Evolutionary conservation across 2,113 vertebrate species (phyloP).

Genomic region (Gorsachius goisagi): DNA sequence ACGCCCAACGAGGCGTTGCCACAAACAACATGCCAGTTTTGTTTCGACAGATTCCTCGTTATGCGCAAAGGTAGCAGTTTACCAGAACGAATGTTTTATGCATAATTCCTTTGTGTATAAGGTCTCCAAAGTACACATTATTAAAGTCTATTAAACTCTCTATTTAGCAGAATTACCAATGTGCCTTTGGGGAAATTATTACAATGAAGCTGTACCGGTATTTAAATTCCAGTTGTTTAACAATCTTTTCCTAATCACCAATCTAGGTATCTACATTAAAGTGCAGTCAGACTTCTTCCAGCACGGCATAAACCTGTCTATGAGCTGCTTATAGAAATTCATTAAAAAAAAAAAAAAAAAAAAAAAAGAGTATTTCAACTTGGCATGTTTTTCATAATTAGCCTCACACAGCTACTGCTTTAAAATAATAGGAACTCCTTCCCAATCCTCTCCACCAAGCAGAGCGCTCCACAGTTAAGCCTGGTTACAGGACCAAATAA

Average conservation of each 20-base stretch:
- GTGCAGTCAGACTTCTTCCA: slow-evolving; percentile 55
- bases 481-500: slow-evolving; percentile 11
- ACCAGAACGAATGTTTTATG: slow-evolving; percentile 77
- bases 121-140: slow-evolving; percentile 76
- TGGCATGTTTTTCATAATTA: background rate
- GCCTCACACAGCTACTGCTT: background rate
- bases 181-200: slow-evolving; percentile 76
- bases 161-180: slow-evolving; percentile 79
- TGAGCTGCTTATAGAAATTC: slow-evolving; percentile 39
- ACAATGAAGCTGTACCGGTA: slow-evolving; percentile 66
- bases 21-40: background rate
- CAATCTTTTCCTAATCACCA: slow-evolving; percentile 69
- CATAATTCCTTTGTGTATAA: slow-evolving; percentile 75
- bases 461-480: background rate
- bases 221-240: slow-evolving; percentile 78
- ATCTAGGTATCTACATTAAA: slow-evolving; percentile 66
- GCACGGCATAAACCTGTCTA: slow-evolving; percentile 20
- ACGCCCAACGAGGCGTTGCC: background rate
- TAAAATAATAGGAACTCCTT: slow-evolving; percentile 36
- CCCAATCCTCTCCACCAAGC: background rate
- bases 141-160: slow-evolving; percentile 80
- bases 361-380: slow-evolving; percentile 1
- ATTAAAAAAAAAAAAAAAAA: background rate
- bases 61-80: slow-evolving; percentile 77
- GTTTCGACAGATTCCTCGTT: slow-evolving; percentile 60